phyloP scores from a whole-genome alignment of 1,140 invertebrate species.

The Drosophila hydei region DNA sequence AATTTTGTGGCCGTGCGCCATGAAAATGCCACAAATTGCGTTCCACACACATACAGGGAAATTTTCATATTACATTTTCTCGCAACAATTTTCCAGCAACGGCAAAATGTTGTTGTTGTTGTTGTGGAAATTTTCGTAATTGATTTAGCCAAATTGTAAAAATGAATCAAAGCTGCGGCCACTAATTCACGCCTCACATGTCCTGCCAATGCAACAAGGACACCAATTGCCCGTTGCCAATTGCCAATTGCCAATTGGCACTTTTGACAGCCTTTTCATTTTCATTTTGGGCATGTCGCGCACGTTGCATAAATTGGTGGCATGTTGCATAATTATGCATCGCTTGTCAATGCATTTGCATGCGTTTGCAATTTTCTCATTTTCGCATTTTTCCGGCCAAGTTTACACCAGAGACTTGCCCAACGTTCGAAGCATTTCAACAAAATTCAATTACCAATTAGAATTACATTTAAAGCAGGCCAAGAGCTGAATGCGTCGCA shows the following conservation, averaged over 20 bases:
- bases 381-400: slow-evolving; percentile 7
- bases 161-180: slow-evolving; percentile 60
- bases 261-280: slow-evolving; percentile 61
- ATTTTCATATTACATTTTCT: slow-evolving; percentile 59
- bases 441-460: slow-evolving; percentile 41
- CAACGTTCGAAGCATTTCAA: slow-evolving; percentile 13
- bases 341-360: slow-evolving; percentile 73
- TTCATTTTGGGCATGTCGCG: slow-evolving; percentile 47
- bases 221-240: slow-evolving; percentile 14
- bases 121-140: slow-evolving; percentile 53
- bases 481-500: too few relatives aligned
- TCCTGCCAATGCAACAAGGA: slow-evolving; percentile 11
- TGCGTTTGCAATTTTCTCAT: slow-evolving; percentile 18
- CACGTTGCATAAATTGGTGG: slow-evolving; percentile 71
- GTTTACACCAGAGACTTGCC: slow-evolving; percentile 29
- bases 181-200: slow-evolving; percentile 25
- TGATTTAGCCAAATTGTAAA: slow-evolving; percentile 78
- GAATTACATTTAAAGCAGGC: background rate
- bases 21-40: slow-evolving; percentile 56
- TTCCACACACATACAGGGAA: slow-evolving; percentile 15
- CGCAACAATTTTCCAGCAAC: background rate
- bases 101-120: slow-evolving; percentile 12
- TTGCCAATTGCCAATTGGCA: slow-evolving; percentile 5
- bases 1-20: slow-evolving; percentile 68
- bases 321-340: slow-evolving; percentile 66